Evolutionary conservation across 2,113 vertebrate species (phyloP).

Genomic region (Hippocampus mohnikei): DNA sequence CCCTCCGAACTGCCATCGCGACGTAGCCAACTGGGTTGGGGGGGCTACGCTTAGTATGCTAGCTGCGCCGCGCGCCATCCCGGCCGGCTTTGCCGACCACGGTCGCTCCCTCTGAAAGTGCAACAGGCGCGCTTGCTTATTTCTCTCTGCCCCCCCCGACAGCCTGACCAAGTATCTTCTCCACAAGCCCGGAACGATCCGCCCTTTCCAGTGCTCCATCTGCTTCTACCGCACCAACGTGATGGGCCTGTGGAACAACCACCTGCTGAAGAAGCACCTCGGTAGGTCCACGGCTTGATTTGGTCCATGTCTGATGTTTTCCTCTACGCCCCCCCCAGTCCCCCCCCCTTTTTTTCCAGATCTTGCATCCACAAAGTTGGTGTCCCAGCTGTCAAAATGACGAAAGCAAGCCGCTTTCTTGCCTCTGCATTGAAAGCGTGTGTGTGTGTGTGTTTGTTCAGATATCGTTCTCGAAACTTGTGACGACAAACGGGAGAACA

Average conservation of each 20-base stretch:
- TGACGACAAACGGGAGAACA: constrained; percentile 72
- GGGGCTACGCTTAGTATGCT: no score
- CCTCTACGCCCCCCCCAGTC: no score
- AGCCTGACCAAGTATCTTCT: constrained; percentile 83
- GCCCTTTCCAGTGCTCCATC: constrained; percentile 81
- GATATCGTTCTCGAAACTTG: constrained; percentile 53
- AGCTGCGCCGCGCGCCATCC: no score
- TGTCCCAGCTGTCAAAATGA: neutral
- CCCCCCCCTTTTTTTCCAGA: no score
- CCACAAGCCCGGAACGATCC: constrained; percentile 79
- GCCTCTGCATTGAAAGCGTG: no score
- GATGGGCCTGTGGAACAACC: constrained; percentile 81
- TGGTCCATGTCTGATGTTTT: no score
- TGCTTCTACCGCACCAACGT: constrained; percentile 86
- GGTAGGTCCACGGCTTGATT: constrained; percentile 73
- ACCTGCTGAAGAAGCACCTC: constrained; percentile 82
- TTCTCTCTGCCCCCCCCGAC: constrained; percentile 1
- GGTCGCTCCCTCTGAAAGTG: no score
- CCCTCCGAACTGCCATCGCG: no score
- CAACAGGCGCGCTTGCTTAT: neutral
- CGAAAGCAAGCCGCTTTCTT: neutral
- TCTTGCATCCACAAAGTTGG: neutral
- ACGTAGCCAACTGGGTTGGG: no score
- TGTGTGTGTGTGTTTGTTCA: constrained; percentile 7
- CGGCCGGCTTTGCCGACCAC: no score